Conservation (phyloP, 1,140 invertebrate species). For the Drosophila nikananu region DNA sequence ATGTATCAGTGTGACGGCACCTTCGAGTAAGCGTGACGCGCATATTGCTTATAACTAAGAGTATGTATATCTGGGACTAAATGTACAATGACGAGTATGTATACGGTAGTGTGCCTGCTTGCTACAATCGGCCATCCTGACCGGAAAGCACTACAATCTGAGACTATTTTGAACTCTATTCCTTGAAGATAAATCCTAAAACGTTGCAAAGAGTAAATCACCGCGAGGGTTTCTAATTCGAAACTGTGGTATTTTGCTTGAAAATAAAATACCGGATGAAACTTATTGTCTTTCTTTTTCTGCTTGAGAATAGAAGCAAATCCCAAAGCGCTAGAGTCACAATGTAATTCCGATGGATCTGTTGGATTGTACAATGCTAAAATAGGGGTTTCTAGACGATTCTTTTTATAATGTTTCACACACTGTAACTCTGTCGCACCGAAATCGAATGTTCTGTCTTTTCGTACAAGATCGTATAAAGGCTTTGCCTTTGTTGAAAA, state of each 20-base stretch:
- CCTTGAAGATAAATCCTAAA: background rate
- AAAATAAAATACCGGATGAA: background rate
- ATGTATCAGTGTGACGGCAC: too few relatives aligned
- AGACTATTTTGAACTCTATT: background rate
- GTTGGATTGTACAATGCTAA: background rate
- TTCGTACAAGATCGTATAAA: background rate
- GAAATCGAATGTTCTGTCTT: conserved; percentile 2
- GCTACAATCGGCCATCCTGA: too few relatives aligned
- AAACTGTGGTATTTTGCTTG: conserved; percentile 4
- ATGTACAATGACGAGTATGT: too few relatives aligned
- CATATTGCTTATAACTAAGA: too few relatives aligned
- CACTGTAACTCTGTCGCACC: background rate
- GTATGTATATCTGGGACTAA: too few relatives aligned
- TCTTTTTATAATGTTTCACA: background rate
- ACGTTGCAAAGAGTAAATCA: background rate
- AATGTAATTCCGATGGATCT: background rate
- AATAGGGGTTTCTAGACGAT: background rate
- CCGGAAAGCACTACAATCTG: background rate
- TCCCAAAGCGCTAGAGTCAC: background rate
- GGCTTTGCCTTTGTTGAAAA: too few relatives aligned
- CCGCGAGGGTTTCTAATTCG: background rate
- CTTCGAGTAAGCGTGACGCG: too few relatives aligned
- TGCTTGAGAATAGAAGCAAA: background rate
- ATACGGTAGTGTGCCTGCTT: too few relatives aligned
- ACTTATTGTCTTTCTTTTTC: conserved; percentile 6